phyloP scores from a whole-genome alignment of 2,113 vertebrate species.

The Tetraodon nigroviridis region DNA sequence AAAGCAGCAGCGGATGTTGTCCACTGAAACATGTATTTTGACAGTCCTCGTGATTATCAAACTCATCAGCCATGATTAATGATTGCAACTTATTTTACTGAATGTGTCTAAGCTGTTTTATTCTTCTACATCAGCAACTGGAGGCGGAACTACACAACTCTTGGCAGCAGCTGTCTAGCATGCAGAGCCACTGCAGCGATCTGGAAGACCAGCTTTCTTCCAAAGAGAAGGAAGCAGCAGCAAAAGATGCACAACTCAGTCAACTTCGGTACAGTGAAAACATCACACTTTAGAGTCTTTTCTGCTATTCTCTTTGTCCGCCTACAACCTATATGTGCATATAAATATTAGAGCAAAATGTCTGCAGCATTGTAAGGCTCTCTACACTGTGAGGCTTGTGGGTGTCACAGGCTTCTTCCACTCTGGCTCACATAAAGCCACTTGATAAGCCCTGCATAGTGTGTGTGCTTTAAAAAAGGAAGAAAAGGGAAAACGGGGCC shows the following conservation, averaged over 20 bases:
- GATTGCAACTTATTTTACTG: neutral
- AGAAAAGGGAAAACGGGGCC: conserved; percentile 61
- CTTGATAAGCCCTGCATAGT: conserved; percentile 68
- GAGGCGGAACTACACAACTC: conserved; percentile 69
- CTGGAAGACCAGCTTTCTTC: conserved; percentile 67
- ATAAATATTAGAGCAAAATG: conserved; percentile 12
- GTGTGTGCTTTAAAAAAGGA: conserved; percentile 61
- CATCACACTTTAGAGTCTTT: neutral
- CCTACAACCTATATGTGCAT: neutral
- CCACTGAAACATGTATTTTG: too few species aligned
- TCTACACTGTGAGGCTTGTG: conserved; percentile 50
- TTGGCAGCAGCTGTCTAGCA: conserved; percentile 61
- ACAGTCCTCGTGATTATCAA: too few species aligned
- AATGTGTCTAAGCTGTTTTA: neutral
- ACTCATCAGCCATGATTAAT: too few species aligned
- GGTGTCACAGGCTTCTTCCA: conserved; percentile 61
- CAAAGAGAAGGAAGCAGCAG: conserved; percentile 66
- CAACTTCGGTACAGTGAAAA: conserved; percentile 60
- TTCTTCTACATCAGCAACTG: conserved; percentile 67
- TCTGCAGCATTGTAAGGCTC: conserved; percentile 30
- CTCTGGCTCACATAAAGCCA: conserved; percentile 59
- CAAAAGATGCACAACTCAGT: conserved; percentile 64
- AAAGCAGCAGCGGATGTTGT: conserved; percentile 11
- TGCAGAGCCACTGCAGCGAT: conserved; percentile 48
- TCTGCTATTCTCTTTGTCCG: conserved; percentile 1